Evolutionary conservation across 2,888 invertebrate species (phyloP).

Genomic region (Oscheius sp.): DNA sequence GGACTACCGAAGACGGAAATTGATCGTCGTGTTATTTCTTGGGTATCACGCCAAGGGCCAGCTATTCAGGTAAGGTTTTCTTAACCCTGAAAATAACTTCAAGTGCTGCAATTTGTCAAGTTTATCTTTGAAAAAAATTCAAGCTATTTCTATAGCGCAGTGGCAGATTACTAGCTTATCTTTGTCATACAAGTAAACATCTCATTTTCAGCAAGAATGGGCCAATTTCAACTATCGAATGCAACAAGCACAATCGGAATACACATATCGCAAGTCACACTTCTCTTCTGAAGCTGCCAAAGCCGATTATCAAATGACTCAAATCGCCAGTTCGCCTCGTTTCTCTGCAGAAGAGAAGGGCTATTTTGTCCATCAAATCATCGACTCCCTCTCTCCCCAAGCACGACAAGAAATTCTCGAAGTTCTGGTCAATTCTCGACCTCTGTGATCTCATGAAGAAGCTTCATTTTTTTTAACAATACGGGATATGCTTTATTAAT

Average conservation of each 20-base stretch:
- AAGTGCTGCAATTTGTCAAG: no score
- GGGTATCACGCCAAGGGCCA: not conserved
- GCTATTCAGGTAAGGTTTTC: no score
- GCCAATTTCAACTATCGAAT: conserved; percentile 3
- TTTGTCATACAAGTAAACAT: no score
- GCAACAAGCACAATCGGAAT: not conserved
- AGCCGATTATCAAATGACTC: conserved; percentile 6
- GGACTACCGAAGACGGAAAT: conserved; percentile 16
- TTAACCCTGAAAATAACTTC: no score
- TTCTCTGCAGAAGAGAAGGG: conserved; percentile 22
- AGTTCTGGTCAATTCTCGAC: not conserved
- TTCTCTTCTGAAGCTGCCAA: conserved; percentile 9
- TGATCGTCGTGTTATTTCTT: conserved; percentile 1
- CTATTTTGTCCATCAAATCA: conserved; percentile 19
- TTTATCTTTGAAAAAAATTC: no score
- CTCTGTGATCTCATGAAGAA: not conserved
- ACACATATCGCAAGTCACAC: not conserved
- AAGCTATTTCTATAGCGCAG: no score
- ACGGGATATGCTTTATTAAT: not conserved
- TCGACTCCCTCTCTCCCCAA: conserved; percentile 2
- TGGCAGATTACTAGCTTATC: not conserved
- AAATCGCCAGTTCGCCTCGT: conserved; percentile 3
- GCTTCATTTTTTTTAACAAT: not conserved
- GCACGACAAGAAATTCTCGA: conserved; percentile 3
- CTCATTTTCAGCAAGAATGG: conserved; percentile 22